Evolutionary conservation across 2,888 invertebrate species (phyloP).

Genomic region (Diplazon laetatorius): DNA sequence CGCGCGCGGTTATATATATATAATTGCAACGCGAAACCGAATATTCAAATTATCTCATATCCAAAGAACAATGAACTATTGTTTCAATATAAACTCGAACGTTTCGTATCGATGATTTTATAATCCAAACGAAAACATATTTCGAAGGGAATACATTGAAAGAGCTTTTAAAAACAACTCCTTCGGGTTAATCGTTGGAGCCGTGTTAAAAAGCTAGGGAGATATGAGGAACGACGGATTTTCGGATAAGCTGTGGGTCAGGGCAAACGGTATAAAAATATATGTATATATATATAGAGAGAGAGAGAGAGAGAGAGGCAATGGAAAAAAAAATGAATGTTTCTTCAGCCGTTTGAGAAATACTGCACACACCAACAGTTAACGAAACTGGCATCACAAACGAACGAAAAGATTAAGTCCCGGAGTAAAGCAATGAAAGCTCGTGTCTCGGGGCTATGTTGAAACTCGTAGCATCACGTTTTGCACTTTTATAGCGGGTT

Average conservation of each 20-base stretch:
- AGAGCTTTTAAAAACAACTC: conserved; percentile 30
- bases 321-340: neutral
- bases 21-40: no score
- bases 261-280: neutral
- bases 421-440: conserved; percentile 22
- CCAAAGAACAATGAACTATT: no score
- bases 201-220: conserved; percentile 57
- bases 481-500: conserved; percentile 59
- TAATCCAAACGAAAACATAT: neutral
- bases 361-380: neutral
- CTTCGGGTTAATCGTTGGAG: conserved; percentile 41
- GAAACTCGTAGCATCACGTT: conserved; percentile 26
- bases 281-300: no score
- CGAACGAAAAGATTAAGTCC: conserved; percentile 54
- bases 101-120: neutral
- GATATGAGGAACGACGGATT: conserved; percentile 28
- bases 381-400: conserved; percentile 7
- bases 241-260: conserved; percentile 48
- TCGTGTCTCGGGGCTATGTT: neutral
- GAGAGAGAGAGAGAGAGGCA: neutral
- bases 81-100: no score
- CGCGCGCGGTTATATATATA: conserved; percentile 48
- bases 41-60: no score
- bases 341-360: neutral
- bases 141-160: conserved; percentile 44